Evolutionary conservation across 2,888 invertebrate genomes (phyloP), one percentile per base, ranked within the genome.

Genomic region (Omphaloscelis lunosa): DNA sequence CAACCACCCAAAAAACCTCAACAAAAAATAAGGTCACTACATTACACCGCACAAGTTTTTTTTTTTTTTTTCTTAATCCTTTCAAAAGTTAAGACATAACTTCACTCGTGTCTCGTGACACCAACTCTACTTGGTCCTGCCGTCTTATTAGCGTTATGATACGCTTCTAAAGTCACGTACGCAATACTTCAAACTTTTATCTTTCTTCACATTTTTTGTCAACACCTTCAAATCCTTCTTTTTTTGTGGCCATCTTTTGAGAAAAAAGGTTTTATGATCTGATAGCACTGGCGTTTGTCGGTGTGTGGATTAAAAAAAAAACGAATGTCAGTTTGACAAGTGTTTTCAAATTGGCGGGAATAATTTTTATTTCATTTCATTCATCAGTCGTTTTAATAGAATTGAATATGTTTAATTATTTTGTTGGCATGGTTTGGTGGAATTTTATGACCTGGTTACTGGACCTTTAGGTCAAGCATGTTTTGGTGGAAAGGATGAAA

Each of bases 131-230:
- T 69, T 17, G 68, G 58, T 53, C 59, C 84, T 58, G 5, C 17
- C 53, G 4, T 5, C 27, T 12, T n/a, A 62, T 12, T n/a, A 62
- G 81, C 68, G 39, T 58, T 17, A 80, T n/a, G 45, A 48, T 81
- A 83, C 84, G 84, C 45, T 39, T 45, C 48, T 23, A 9, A 12
- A 59, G 83, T 83, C 83, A 83, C 83, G 83, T 83, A 84, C 71
- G 81, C 83, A 81, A 11, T 56, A 23, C 23, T 62, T 59, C 2
- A 27, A 53, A 63, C n/a, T 70, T 73, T 73, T 71, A 71, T 73
- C 71, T 66, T 61, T 66, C 23, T 45, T 27, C 41, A 34, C 69
- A 56, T 79, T 82, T 75, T 84, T 71, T 62, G 39, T 82, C n/a
- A 62, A 71, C 58, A 58, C 12, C 11, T 34, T 34, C 12, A 29